A percentile compares a stretch with the other conserved stretches of the same genome.
Conservation (phyloP, 2,113 vertebrate species). For the Sylvia atricapilla region DNA sequence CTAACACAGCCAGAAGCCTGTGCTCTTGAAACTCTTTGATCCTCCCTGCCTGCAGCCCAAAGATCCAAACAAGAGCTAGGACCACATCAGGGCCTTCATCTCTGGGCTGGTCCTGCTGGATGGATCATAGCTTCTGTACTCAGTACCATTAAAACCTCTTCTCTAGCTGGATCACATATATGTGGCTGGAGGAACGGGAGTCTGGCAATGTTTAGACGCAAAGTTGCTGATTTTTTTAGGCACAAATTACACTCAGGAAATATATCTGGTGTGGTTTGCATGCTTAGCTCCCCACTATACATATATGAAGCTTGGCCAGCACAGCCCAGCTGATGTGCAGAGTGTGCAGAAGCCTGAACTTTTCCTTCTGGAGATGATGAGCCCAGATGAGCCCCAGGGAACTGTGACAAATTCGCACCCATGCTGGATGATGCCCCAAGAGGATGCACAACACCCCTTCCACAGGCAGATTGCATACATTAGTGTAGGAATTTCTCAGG, state of each 20-base stretch:
- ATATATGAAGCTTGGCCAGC: neutral
- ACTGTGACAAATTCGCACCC: neutral
- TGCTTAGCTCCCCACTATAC: neutral
- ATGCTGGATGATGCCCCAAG: neutral
- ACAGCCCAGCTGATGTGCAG: neutral
- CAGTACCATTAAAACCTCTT: neutral
- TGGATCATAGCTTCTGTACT: rapidly evolving
- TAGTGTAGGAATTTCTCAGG: conserved; percentile 7
- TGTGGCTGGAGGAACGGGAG: neutral
- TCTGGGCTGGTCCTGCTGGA: neutral
- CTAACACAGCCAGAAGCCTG: neutral
- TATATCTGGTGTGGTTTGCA: neutral
- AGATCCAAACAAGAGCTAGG: neutral
- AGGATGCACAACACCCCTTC: neutral
- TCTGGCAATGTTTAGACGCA: neutral
- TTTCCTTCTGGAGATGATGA: neutral
- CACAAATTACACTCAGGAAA: neutral
- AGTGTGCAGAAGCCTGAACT: neutral
- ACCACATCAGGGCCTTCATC: neutral
- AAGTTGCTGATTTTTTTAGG: neutral
- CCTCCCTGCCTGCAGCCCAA: neutral
- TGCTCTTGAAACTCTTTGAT: neutral
- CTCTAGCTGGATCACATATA: neutral
- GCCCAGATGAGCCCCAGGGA: neutral
- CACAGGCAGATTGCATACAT: neutral